Percentiles rank a stretch among this genome's conserved stretches.
Conservation (phyloP, 2,113 vertebrate species). For the Melanocharis versteri region DNA sequence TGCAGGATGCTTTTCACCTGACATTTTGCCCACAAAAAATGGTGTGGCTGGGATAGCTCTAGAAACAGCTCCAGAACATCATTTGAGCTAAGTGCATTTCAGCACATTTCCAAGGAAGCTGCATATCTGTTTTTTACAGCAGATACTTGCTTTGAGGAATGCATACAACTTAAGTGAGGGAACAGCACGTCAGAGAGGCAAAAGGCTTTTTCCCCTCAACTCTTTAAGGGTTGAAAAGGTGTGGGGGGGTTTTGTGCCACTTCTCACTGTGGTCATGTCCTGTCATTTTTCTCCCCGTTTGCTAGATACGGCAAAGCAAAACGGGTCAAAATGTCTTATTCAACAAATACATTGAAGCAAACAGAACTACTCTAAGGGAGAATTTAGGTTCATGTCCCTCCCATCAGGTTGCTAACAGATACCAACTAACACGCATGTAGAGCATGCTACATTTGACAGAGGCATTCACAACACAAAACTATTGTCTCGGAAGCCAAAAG, state of each 20-base stretch:
- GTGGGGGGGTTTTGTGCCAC: background rate
- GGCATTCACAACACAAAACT: background rate
- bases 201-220: background rate
- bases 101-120: background rate
- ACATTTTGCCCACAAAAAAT: background rate
- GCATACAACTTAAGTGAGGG: background rate
- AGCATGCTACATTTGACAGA: background rate
- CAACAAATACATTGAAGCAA: background rate
- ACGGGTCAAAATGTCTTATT: background rate
- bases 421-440: background rate
- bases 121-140: background rate
- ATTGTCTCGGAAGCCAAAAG: background rate
- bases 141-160: background rate
- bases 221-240: background rate
- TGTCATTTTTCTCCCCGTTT: background rate
- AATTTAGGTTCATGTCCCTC: background rate
- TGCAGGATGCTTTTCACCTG: background rate
- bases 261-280: background rate
- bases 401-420: background rate
- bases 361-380: background rate
- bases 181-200: background rate
- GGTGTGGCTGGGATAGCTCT: background rate
- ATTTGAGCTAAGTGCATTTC: background rate
- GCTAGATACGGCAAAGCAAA: background rate
- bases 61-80: background rate